Evolutionary conservation across 2,113 vertebrate genomes (phyloP), one percentile per base, ranked within the genome.

Genomic region (Sceloporus undulatus): DNA sequence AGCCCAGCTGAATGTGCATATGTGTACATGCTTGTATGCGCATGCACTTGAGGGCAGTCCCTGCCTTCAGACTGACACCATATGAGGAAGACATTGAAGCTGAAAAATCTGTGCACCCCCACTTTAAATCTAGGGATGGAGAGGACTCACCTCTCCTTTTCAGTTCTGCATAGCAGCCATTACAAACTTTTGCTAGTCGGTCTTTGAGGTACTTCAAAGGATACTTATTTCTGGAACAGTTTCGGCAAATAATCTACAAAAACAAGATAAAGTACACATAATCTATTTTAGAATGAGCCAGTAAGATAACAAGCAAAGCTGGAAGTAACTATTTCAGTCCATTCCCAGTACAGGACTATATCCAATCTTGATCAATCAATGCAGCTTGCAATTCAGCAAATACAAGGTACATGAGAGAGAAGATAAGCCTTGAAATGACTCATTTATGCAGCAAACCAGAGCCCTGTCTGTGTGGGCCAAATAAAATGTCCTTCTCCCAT

Each of bases 141-240:
- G 29, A 79, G 87, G 48, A 66, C 89, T 91, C 96, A 96, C 98
- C 98, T 97, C 97, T 96, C 94, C 97, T 98, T 94, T 97, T 98
- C 21, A 99, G 97, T 94, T 99, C 98, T 6, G 85, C 89, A n/a
- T 98, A 98, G 95, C 99, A 99, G 95, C 97, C 97, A 18, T 99
- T 98, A 87, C 99, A 99, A 89, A 99, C 99, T 97, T 99, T 99
- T 90, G 98, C 98, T 96, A 98, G 95, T 71, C 98, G 97, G 91
- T 99, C 98, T 93, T 98, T 99, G 96, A 99, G 98, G 96, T 99
- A 99, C 95, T 98, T 99, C 91, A 99, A 97, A 5, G 98, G 98
- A 93, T 98, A 98, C 93, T 98, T 98, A 96, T 99, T 99, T 91
- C 97, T 97, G 29, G 98, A 99, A 91, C 99, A 99, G 94, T 98